These are phyloP conservation scores for Elephantulus edwardii DNA, from an alignment of 2,113 vertebrate species.

Conservation along the genomic window DNA sequence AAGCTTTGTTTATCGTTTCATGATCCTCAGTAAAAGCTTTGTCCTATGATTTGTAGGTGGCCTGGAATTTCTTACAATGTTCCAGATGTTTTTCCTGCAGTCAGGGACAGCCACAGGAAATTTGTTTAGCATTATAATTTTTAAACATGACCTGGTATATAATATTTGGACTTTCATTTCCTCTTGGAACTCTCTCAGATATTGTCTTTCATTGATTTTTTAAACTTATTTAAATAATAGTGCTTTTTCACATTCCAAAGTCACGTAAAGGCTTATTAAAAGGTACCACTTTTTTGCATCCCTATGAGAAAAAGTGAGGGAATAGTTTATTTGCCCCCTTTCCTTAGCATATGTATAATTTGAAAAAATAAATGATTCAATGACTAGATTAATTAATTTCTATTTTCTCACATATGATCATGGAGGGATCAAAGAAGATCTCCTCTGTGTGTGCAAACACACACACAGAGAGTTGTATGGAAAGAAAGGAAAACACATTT, in stretches of 20 bases:
- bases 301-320: not conserved
- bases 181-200: conserved; percentile 39
- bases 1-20: conserved; percentile 62
- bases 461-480: not conserved
- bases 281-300: not conserved
- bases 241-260: not conserved
- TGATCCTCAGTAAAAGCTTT: conserved; percentile 34
- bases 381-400: not conserved
- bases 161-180: conserved; percentile 67
- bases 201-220: conserved; percentile 35
- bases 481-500: not conserved
- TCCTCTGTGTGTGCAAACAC: accelerated
- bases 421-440: not conserved
- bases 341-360: not conserved
- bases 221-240: conserved; percentile 12
- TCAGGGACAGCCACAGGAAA: conserved; percentile 63
- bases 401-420: not conserved
- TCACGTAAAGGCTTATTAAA: not conserved
- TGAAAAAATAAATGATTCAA: not conserved
- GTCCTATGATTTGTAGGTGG: conserved; percentile 57
- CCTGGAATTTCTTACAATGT: conserved; percentile 52
- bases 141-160: conserved; percentile 43
- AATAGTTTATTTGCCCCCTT: not conserved
- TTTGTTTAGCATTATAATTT: conserved; percentile 65
- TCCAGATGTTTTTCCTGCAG: conserved; percentile 64